Evolutionary conservation across 2,113 vertebrate species (phyloP).

Genomic region (Pomatostomus ruficeps): DNA sequence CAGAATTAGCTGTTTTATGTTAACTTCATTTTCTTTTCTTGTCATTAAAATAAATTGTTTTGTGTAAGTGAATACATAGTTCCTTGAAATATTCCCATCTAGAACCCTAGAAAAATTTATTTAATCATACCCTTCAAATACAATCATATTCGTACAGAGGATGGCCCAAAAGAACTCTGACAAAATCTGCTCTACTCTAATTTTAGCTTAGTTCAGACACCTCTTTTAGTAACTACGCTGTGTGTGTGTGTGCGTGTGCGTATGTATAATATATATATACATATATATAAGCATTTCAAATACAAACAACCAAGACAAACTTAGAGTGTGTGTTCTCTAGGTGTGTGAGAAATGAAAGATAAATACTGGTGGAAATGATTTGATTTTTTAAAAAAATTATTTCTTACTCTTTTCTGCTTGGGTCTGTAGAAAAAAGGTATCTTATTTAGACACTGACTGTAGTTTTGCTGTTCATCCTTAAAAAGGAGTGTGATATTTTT

Average conservation of each 20-base stretch:
- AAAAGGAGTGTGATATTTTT: background rate
- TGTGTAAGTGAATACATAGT: background rate
- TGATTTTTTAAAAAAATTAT: background rate
- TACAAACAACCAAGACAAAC: background rate
- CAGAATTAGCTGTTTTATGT: background rate
- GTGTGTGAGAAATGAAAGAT: background rate
- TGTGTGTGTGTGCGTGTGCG: background rate
- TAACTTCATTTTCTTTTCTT: background rate
- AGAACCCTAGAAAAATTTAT: background rate
- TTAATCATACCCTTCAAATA: background rate
- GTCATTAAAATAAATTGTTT: background rate
- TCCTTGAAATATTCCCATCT: background rate
- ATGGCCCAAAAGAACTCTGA: background rate
- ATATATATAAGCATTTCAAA: background rate
- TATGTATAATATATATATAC: background rate
- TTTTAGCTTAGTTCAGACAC: background rate
- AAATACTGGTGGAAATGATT: background rate
- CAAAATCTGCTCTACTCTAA: background rate
- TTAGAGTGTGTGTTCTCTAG: background rate
- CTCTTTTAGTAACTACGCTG: background rate
- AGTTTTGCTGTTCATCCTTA: background rate
- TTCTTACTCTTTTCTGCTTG: background rate
- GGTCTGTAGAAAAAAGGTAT: background rate
- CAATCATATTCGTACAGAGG: background rate
- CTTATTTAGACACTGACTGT: background rate